Evolutionary conservation across 2,797 vertebrate genomes (phyloP).

Genomic region (Microcaecilia unicolor): DNA sequence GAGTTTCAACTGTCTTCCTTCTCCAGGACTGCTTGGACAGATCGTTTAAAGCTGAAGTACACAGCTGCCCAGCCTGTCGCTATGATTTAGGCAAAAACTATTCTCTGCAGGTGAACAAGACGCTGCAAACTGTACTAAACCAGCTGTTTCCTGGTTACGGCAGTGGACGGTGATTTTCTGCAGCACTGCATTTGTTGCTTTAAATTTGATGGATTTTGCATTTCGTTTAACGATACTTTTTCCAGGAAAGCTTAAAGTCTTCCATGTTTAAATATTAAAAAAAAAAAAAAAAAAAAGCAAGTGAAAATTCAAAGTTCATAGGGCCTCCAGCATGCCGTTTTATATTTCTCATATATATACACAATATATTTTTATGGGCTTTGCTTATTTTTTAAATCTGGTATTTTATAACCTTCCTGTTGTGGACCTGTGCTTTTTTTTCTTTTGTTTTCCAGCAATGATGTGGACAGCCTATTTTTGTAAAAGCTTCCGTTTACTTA

Average conservation of each 20-base stretch:
- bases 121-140: constrained; percentile 73
- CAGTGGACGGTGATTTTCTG: constrained; percentile 76
- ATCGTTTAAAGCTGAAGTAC: constrained; percentile 87
- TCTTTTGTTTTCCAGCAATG: no score
- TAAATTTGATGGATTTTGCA: no score
- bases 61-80: constrained; percentile 89
- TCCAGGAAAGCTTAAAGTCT: constrained; percentile 20
- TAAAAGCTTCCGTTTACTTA: no score
- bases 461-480: no score
- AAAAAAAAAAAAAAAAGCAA: no score
- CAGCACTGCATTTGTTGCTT: constrained; percentile 22
- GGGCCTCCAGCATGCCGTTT: no score
- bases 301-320: no score
- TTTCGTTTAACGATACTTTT: no score
- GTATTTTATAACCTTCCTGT: background rate
- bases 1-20: background rate
- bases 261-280: constrained; percentile 16
- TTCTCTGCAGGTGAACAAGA: constrained; percentile 74
- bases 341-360: no score
- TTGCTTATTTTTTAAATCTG: background rate
- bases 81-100: constrained; percentile 80
- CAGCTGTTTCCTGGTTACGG: constrained; percentile 95
- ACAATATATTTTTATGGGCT: no score
- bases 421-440: no score
- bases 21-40: constrained; percentile 85